Base-by-base conservation (phyloP, 2,797 vertebrate species). In the Podarcis siculus region DNA sequence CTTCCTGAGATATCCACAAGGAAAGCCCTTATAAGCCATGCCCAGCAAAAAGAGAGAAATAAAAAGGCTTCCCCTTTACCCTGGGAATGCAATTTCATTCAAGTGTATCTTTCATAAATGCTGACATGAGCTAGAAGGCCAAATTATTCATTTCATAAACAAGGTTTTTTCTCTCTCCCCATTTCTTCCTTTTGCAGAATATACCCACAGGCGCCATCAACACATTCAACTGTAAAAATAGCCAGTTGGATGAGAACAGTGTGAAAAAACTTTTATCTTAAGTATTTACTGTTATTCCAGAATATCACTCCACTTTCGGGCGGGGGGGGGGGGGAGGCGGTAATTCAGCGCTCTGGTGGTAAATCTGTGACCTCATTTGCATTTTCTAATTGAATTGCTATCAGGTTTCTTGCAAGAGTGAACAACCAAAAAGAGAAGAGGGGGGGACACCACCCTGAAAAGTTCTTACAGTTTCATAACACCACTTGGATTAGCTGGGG, bases 351-450 rank as follows among this genome's bases (percentile, higher is more conserved):
- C 93, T 95, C 94, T 85, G 17, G 85, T 92, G 96, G 96, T 97
- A 96, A 96, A 93, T 92, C 85, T 91, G 92, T 91, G 95, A 94
- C 96, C 95, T 96, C 95, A 96, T 97, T 96, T 97, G 96, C 97
- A 97, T 97, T 97, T 97, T 95, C 96, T 97, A 97, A 97, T 97
- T 97, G 97, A 97, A 97, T 92, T 95, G 96, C 96, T 97, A 96
- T 97, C 96, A 96, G 96, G 94, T 96, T 96, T 96, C 96, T 94
- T 95, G 97, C 96, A 96, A 97, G 96, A 95, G 94, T 96, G 96
- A 95, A 94, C 96, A 90, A 55, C 69, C 21, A 66, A 73, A 80
- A 88, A 37, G 93, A 92, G 91, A 77, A 83, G 49, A 1, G 49
- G 49, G 49, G 49, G 49, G 49, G 1, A 9, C 9, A 13, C 45